phyloP scores from a whole-genome alignment of 2,113 vertebrate species.

The Eurypyga helias region DNA sequence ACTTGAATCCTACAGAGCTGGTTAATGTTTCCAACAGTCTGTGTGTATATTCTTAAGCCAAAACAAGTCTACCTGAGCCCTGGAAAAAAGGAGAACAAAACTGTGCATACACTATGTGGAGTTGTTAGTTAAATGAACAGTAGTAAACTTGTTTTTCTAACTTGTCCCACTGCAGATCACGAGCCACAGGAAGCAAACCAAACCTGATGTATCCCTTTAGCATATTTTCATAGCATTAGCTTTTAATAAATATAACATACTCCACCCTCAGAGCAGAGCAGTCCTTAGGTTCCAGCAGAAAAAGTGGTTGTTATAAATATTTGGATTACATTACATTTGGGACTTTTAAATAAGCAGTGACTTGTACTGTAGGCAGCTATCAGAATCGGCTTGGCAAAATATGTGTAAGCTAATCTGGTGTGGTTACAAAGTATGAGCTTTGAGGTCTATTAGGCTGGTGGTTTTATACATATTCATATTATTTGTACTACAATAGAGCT shows the following conservation, averaged over 20 bases:
- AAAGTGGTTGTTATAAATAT: slow-evolving; percentile 18
- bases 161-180: slow-evolving; percentile 1
- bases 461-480: neutral
- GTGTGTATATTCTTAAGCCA: neutral
- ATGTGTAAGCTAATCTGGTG: neutral
- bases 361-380: slow-evolving; percentile 9
- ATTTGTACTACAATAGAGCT: neutral
- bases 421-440: neutral
- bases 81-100: neutral
- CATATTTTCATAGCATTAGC: slow-evolving; percentile 33
- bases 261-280: slow-evolving; percentile 33
- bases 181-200: slow-evolving; percentile 40
- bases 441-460: neutral
- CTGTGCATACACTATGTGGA: neutral
- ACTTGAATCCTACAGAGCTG: neutral
- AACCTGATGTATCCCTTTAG: slow-evolving; percentile 38
- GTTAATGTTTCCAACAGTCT: neutral
- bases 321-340: slow-evolving; percentile 38
- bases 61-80: slow-evolving; percentile 12
- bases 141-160: slow-evolving; percentile 48
- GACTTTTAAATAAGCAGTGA: slow-evolving; percentile 26
- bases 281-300: slow-evolving; percentile 27
- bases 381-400: neutral
- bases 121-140: neutral
- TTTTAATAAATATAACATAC: slow-evolving; percentile 46